Percentiles rank a stretch among this genome's conserved stretches.
These are phyloP conservation scores for Cygnus olor DNA, from an alignment of 2,797 vertebrate genomes.

Conservation along the genomic window DNA sequence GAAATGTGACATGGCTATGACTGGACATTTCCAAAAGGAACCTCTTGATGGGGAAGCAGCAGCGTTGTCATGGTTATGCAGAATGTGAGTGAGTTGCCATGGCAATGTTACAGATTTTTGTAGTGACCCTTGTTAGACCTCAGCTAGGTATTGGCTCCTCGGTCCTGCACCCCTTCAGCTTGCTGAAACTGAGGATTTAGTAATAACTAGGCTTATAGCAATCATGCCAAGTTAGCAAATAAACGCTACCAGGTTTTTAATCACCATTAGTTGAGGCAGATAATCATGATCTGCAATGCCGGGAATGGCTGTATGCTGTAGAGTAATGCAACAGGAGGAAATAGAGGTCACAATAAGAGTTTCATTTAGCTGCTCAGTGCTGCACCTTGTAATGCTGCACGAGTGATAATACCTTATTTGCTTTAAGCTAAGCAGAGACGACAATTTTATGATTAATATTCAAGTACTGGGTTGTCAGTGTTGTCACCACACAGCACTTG, in stretches of 20 bases:
- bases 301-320: neutral
- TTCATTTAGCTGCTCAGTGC: neutral
- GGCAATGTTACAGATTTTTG: slow-evolving; percentile 26
- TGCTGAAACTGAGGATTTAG: neutral
- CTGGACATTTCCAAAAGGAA: slow-evolving; percentile 7
- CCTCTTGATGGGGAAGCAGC: slow-evolving; percentile 1
- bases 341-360: neutral
- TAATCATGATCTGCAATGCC: neutral
- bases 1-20: slow-evolving; percentile 12
- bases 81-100: neutral
- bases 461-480: neutral
- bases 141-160: neutral
- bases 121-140: slow-evolving; percentile 1
- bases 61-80: slow-evolving; percentile 37
- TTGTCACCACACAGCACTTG: fast-evolving
- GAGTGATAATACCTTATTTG: neutral
- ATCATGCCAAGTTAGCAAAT: neutral
- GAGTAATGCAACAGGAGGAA: neutral
- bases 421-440: neutral
- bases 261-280: neutral
- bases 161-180: neutral
- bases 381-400: neutral
- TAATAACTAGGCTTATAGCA: neutral
- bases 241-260: neutral
- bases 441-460: neutral